Evolutionary conservation across 2,888 invertebrate genomes (phyloP), one percentile per base, ranked within the genome.

Genomic region (Aradus depressus): DNA sequence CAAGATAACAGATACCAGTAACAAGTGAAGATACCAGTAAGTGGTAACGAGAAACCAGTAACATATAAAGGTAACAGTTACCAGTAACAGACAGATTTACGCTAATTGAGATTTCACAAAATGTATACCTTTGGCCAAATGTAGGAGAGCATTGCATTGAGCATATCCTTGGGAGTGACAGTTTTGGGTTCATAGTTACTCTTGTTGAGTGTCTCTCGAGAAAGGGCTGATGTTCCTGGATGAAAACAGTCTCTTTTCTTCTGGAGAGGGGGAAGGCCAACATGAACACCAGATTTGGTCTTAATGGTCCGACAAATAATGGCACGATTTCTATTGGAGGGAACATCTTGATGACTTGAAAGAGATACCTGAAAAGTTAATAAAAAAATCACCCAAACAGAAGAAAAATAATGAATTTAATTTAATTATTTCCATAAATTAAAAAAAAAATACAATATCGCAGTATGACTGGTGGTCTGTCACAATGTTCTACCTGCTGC

Each of bases 51-150:
- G n/a, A n/a, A n/a, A n/a, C n/a, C n/a, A n/a, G n/a, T n/a, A n/a
- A n/a, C n/a, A n/a, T n/a, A n/a, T n/a, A n/a, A n/a, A n/a, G n/a
- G n/a, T n/a, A n/a, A n/a, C n/a, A n/a, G n/a, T n/a, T n/a, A n/a
- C n/a, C n/a, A n/a, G n/a, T n/a, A n/a, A n/a, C n/a, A n/a, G n/a
- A n/a, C n/a, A n/a, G n/a, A n/a, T n/a, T n/a, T n/a, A n/a, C n/a
- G n/a, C n/a, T n/a, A n/a, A n/a, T n/a, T n/a, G n/a, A n/a, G n/a
- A n/a, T n/a, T n/a, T n/a, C 5, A 48, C 18, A 49, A 26, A n/a
- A 4, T 25, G 5, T 14, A 26, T 59, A 85, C 86, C 74, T 88
- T 84, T 22, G 97, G 97, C 97, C 97, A 97, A 51, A 97, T 84
- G 70, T 95, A 92, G 44, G 77, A 77, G 66, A 89, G 67, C 91